Evolutionary conservation across 2,888 invertebrate genomes (phyloP), one percentile per base, ranked within the genome.

Genomic region (Masnerella sp.): DNA sequence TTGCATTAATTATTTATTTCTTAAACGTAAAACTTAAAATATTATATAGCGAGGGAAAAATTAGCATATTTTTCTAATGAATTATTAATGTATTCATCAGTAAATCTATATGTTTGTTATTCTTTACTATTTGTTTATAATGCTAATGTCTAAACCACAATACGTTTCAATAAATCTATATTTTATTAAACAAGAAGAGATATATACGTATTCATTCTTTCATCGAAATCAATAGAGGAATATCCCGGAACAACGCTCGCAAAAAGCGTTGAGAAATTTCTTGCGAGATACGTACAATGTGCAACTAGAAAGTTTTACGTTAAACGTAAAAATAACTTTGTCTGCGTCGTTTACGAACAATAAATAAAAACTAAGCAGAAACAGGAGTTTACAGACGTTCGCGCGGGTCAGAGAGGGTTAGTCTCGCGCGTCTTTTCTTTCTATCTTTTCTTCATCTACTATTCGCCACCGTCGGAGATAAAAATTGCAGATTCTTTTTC

Each of bases 401-500:
- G 54, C 61, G 59, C 59, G 43, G 61, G 61, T 65, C 65, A 61
- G 34, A 64, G 36, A 72, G 72, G 65, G 71, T 59, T 59, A 52
- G 71, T 71, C 30, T n/a, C n/a, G n/a, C n/a, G 61, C 38, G 47
- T 59, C 30, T 61, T 61, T 69, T 71, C 70, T 47, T 71, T 59
- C 22, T 22, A 47, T 54, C 59, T 65, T 42, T 64, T 71, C 64
- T 64, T 71, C 65, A 65, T 71, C 71, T 52, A 52, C 61, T 38
- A 49, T 67, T 72, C 72, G 61, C 72, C 72, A 72, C 65, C 54
- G 47, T 32, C 42, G 7, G 34, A 71, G 65, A 65, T 72, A 59
- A 72, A 72, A 72, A 72, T 72, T 65, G 71, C 65, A 72, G 65
- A 61, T 65, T 54, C 71, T 72, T 72, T 72, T 54, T 61, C 65